A percentile compares a stretch with the other conserved stretches of the same genome.
Conservation (phyloP, 2,797 vertebrate genomes). For the Falco berigora region DNA sequence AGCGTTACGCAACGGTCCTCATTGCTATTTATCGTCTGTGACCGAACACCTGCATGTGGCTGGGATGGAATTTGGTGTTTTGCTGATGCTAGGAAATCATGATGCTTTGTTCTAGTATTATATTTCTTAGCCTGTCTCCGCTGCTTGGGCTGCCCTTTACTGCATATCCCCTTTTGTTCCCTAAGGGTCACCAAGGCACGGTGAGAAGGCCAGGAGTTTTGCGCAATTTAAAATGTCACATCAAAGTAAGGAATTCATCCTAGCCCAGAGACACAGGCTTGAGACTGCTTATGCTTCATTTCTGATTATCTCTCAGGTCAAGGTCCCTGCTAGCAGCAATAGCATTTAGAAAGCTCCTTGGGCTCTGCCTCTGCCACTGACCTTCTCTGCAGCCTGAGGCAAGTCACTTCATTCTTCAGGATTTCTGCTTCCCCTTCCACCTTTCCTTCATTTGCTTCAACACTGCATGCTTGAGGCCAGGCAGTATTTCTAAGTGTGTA, state of each 20-base stretch:
- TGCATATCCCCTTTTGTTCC: neutral
- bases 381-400: constrained; percentile 30
- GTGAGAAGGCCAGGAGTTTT: neutral
- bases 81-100: neutral
- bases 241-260: neutral
- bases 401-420: neutral
- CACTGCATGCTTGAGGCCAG: neutral
- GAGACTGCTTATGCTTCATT: neutral
- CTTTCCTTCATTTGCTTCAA: neutral
- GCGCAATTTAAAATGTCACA: constrained; percentile 1
- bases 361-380: constrained; percentile 18
- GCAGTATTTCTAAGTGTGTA: neutral
- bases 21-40: neutral
- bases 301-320: neutral
- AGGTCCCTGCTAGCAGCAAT: neutral
- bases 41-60: accelerated
- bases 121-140: neutral
- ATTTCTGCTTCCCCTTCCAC: constrained; percentile 11
- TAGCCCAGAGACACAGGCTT: neutral
- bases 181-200: neutral
- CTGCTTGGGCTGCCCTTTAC: neutral
- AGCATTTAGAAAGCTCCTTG: constrained; percentile 10
- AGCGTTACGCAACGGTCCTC: neutral
- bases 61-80: neutral
- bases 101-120: neutral